These are phyloP conservation scores for Arvicanthis niloticus DNA, from an alignment of 2,113 vertebrate species.

Conservation along the genomic window DNA sequence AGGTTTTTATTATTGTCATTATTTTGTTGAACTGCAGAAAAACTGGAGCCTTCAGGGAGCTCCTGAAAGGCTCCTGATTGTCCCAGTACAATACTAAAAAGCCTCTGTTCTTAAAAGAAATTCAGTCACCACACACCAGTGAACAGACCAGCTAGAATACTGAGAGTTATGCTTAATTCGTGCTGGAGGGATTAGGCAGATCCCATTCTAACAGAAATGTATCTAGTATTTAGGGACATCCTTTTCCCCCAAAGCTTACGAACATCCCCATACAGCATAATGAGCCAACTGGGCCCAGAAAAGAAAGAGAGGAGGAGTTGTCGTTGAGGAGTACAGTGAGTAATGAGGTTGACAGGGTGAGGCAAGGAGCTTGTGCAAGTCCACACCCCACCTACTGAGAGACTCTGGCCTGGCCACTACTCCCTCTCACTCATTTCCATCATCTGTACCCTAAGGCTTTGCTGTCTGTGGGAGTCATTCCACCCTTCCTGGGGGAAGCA, in stretches of 20 bases:
- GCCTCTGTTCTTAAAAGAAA: not conserved
- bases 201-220: constrained; percentile 9
- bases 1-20: not conserved
- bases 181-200: constrained; percentile 7
- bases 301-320: not conserved
- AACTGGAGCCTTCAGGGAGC: not conserved
- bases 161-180: not conserved
- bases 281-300: not conserved
- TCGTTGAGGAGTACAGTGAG: not conserved
- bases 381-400: not conserved
- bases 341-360: constrained; percentile 12
- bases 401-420: not conserved
- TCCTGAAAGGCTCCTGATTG: not conserved
- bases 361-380: not conserved
- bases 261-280: not conserved
- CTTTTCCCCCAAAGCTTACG: not conserved
- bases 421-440: not conserved
- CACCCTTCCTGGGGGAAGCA: constrained; percentile 40
- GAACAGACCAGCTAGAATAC: not conserved
- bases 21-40: not conserved
- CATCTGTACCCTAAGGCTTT: constrained; percentile 34
- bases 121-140: too few relatives aligned
- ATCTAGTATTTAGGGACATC: not conserved
- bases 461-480: constrained; percentile 47
- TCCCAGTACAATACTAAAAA: not conserved